These are phyloP conservation scores for Clunio marinus DNA, from an alignment of 2,888 invertebrate genomes.

Conservation along the genomic window DNA sequence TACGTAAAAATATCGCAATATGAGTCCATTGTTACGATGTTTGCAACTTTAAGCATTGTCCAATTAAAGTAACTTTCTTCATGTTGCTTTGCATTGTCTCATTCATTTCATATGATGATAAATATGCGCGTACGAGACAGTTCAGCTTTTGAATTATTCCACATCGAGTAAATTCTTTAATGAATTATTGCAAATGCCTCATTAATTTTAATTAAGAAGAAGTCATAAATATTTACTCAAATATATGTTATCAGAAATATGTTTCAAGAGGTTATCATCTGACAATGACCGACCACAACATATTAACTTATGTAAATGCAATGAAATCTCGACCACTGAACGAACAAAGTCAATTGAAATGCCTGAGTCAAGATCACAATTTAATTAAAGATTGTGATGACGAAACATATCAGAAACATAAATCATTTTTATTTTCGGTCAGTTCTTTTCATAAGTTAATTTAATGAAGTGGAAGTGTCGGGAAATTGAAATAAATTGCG, in stretches of 20 bases:
- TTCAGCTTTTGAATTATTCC: too few relatives aligned
- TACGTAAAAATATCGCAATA: background rate
- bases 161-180: background rate
- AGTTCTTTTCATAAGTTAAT: too few relatives aligned
- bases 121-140: background rate
- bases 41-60: background rate
- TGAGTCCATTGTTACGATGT: background rate
- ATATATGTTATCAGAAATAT: background rate
- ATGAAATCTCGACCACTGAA: background rate
- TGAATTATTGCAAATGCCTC: background rate
- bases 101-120: background rate
- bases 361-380: background rate
- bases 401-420: background rate
- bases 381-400: background rate
- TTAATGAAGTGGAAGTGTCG: constrained; percentile 1
- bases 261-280: background rate
- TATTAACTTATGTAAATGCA: background rate
- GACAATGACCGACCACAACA: too few relatives aligned
- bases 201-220: constrained; percentile 10
- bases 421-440: too few relatives aligned
- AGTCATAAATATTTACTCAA: too few relatives aligned
- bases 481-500: background rate
- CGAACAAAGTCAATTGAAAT: background rate
- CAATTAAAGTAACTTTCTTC: background rate
- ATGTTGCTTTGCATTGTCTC: background rate